Percentiles rank a stretch among this genome's conserved stretches.
Conservation (phyloP, 2,888 invertebrate genomes). For the Drosophila maculinotata region DNA sequence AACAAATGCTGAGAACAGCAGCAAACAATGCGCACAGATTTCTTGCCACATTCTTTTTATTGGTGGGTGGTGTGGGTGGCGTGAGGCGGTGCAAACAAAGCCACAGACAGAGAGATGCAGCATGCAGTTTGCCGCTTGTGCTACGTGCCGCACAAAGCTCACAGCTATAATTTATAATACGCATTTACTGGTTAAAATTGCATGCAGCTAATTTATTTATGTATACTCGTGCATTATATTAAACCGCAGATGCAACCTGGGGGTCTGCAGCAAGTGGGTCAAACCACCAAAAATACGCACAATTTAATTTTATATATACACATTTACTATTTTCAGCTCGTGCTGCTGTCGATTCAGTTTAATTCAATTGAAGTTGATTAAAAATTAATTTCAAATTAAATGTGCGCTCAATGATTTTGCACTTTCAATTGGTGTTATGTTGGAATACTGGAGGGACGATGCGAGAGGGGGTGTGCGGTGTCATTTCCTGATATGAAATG, state of each 20-base stretch:
- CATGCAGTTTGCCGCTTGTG: conserved; percentile 8
- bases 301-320: conserved; percentile 8
- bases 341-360: conserved; percentile 47
- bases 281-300: not conserved
- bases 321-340: not conserved
- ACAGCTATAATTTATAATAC: conserved; percentile 61
- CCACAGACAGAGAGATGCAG: not conserved
- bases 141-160: conserved; percentile 18
- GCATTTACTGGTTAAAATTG: conserved; percentile 61
- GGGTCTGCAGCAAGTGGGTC: not conserved
- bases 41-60: conserved; percentile 13
- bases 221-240: conserved; percentile 14
- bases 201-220: conserved; percentile 68
- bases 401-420: conserved; percentile 67
- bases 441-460: not conserved
- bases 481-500: conserved; percentile 52
- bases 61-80: not conserved
- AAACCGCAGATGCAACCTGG: conserved; percentile 42
- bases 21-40: conserved; percentile 3
- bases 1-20: conserved; percentile 37
- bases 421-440: conserved; percentile 20
- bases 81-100: conserved; percentile 7
- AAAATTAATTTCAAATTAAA: conserved; percentile 78
- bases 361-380: conserved; percentile 74
- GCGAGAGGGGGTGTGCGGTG: not conserved